A percentile compares a stretch with the other conserved stretches of the same genome.
Evolutionary conservation across 2,888 invertebrate species (phyloP).

Genomic region (Dexiosoma caninum): DNA sequence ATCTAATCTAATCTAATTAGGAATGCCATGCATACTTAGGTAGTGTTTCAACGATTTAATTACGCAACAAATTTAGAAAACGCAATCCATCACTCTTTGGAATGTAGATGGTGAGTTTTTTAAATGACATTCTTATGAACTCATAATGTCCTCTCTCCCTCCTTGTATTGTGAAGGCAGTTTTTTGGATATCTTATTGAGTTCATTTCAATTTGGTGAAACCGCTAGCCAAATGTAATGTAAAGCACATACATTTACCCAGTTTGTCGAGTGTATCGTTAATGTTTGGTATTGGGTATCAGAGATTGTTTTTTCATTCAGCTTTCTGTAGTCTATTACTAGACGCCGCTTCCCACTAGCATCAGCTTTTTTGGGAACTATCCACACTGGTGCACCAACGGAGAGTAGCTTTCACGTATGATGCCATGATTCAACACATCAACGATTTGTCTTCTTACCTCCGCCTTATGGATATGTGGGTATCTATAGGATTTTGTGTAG

Average conservation of each 20-base stretch:
- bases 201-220: neutral
- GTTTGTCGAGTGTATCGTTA: neutral
- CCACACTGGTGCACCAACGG: conserved; percentile 37
- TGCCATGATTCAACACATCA: conserved; percentile 25
- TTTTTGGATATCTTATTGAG: neutral
- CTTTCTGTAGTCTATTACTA: conserved; percentile 26
- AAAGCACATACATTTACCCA: neutral
- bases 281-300: conserved; percentile 11
- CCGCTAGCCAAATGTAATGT: conserved; percentile 1
- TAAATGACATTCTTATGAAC: no score
- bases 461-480: neutral
- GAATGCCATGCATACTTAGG: neutral
- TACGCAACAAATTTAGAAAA: no score
- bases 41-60: neutral
- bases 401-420: conserved; percentile 46
- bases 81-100: no score
- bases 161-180: neutral
- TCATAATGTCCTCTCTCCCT: neutral
- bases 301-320: conserved; percentile 10
- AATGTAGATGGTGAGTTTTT: no score
- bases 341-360: conserved; percentile 33
- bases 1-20: neutral
- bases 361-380: conserved; percentile 23
- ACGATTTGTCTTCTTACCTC: neutral
- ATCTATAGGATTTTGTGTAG: conserved; percentile 16